Percentiles rank a stretch among this genome's conserved stretches.
Conservation (phyloP, 2,888 invertebrate species). For the Pollenia griseotomentosa region DNA sequence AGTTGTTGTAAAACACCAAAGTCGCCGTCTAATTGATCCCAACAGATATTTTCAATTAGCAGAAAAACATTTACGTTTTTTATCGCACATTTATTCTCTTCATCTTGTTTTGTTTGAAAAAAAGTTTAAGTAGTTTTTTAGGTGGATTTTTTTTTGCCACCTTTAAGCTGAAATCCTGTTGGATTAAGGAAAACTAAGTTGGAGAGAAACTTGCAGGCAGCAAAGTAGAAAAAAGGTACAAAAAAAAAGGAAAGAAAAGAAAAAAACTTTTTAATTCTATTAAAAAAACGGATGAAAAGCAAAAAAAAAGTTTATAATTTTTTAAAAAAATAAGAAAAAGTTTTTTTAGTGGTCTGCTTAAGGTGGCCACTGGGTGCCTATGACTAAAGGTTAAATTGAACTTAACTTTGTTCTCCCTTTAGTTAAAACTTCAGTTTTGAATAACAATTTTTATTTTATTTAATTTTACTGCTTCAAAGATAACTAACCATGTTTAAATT, state of each 20-base stretch:
- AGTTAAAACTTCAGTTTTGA: slow-evolving; percentile 2
- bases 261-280: slow-evolving; percentile 82
- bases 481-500: slow-evolving; percentile 48
- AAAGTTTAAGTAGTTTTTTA: slow-evolving; percentile 68
- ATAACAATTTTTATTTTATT: not conserved
- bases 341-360: slow-evolving; percentile 66
- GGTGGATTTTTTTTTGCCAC: slow-evolving; percentile 78
- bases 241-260: slow-evolving; percentile 73
- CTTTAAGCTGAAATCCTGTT: slow-evolving; percentile 80
- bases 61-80: slow-evolving; percentile 80
- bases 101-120: slow-evolving; percentile 64
- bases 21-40: slow-evolving; percentile 82
- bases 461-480: slow-evolving; percentile 5
- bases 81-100: slow-evolving; percentile 74
- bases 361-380: slow-evolving; percentile 56
- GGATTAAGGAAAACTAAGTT: slow-evolving; percentile 72
- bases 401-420: not conserved
- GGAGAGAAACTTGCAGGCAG: slow-evolving; percentile 58
- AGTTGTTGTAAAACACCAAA: slow-evolving; percentile 70
- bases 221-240: slow-evolving; percentile 77
- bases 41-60: slow-evolving; percentile 84
- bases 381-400: slow-evolving; percentile 40
- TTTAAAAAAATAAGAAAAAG: slow-evolving; percentile 64
- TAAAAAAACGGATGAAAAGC: slow-evolving; percentile 76
- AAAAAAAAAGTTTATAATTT: slow-evolving; percentile 68